Evolutionary conservation across 2,888 invertebrate species (phyloP).

Genomic region (Eupithecia pulchellata): DNA sequence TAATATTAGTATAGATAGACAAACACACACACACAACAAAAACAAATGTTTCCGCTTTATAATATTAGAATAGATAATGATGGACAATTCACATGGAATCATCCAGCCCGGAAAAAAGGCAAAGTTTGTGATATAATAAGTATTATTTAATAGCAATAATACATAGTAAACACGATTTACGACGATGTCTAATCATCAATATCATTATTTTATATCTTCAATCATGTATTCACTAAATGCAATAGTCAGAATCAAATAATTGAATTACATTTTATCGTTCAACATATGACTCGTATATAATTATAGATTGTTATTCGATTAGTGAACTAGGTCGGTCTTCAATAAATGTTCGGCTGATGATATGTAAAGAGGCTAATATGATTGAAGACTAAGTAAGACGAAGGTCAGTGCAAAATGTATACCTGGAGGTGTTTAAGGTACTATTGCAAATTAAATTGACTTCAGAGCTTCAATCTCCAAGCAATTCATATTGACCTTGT

Average conservation of each 20-base stretch:
- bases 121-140: too few relatives aligned
- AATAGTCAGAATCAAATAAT: background rate
- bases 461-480: background rate
- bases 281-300: slow-evolving; percentile 9
- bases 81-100: too few relatives aligned
- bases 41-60: too few relatives aligned
- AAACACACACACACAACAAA: too few relatives aligned
- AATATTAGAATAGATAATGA: too few relatives aligned
- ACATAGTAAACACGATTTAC: background rate
- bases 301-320: slow-evolving; percentile 48
- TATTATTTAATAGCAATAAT: too few relatives aligned
- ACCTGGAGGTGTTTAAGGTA: background rate
- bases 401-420: slow-evolving; percentile 56
- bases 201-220: background rate
- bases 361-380: slow-evolving; percentile 75
- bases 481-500: background rate
- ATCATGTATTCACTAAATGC: background rate
- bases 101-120: too few relatives aligned
- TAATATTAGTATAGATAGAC: too few relatives aligned
- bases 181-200: background rate
- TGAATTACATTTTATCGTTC: background rate
- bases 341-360: slow-evolving; percentile 71
- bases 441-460: slow-evolving; percentile 4
- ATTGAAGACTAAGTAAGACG: slow-evolving; percentile 50
- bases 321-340: slow-evolving; percentile 71